Evolutionary conservation across 2,113 vertebrate species (phyloP).

Genomic region (Podocnemis expansa): DNA sequence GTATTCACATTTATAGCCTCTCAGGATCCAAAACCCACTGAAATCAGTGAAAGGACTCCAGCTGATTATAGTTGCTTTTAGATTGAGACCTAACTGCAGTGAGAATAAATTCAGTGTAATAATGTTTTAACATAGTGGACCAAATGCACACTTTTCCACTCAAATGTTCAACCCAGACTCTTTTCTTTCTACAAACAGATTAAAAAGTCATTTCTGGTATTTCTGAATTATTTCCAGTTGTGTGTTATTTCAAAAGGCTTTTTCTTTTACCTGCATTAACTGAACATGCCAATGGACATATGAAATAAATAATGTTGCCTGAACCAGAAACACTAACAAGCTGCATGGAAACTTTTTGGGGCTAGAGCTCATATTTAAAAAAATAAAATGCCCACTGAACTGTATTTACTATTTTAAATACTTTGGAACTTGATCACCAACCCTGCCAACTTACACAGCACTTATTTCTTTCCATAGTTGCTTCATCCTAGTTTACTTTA

Average conservation of each 20-base stretch:
- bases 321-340: conserved; percentile 52
- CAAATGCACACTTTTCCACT: conserved; percentile 50
- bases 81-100: conserved; percentile 59
- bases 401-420: conserved; percentile 18
- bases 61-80: conserved; percentile 63
- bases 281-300: conserved; percentile 22
- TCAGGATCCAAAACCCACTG: conserved; percentile 66
- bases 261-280: conserved; percentile 66
- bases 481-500: conserved; percentile 42
- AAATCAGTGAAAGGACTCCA: conserved; percentile 60
- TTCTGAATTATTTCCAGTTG: conserved; percentile 73
- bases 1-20: conserved; percentile 68
- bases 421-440: not conserved
- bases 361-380: conserved; percentile 25
- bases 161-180: conserved; percentile 59
- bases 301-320: conserved; percentile 22
- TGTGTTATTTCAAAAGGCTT: conserved; percentile 56
- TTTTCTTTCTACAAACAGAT: conserved; percentile 67
- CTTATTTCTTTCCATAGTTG: conserved; percentile 15
- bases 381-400: not conserved
- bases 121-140: conserved; percentile 7
- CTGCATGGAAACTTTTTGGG: conserved; percentile 26
- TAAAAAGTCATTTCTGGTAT: conserved; percentile 67
- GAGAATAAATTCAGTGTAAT: conserved; percentile 49
- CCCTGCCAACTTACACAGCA: not conserved